Evolutionary conservation across 2,888 invertebrate genomes (phyloP).

Genomic region (Homarus gammarus): DNA sequence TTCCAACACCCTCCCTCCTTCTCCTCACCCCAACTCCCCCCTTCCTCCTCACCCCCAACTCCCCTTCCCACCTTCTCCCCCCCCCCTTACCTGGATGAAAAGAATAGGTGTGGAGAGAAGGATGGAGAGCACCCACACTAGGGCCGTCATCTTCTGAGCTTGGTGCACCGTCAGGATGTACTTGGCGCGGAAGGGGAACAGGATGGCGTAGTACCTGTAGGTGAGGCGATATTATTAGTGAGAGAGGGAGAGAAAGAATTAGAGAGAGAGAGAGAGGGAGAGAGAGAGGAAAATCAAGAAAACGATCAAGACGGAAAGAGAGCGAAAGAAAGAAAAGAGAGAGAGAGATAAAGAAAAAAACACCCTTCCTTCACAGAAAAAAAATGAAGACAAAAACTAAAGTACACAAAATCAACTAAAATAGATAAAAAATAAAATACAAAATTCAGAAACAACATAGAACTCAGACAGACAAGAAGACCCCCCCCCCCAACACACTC

Average conservation of each 20-base stretch:
- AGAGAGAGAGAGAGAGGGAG: slow-evolving; percentile 17
- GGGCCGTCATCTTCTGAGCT: slow-evolving; percentile 83
- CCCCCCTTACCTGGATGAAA: slow-evolving; percentile 82
- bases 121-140: slow-evolving; percentile 84
- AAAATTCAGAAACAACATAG: no score
- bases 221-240: neutral
- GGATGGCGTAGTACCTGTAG: slow-evolving; percentile 85
- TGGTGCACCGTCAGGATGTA: slow-evolving; percentile 85
- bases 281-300: neutral
- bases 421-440: no score
- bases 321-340: slow-evolving; percentile 1
- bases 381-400: neutral
- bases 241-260: neutral
- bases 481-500: neutral
- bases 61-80: neutral
- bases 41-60: neutral
- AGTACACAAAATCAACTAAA: no score
- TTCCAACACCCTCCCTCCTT: no score
- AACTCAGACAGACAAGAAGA: no score
- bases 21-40: no score
- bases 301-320: neutral
- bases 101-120: slow-evolving; percentile 84
- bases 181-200: slow-evolving; percentile 85
- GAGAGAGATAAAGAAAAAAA: neutral
- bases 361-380: neutral